Evolutionary conservation across 2,797 vertebrate species (phyloP).

Genomic region (Ptychadena robeensis): DNA sequence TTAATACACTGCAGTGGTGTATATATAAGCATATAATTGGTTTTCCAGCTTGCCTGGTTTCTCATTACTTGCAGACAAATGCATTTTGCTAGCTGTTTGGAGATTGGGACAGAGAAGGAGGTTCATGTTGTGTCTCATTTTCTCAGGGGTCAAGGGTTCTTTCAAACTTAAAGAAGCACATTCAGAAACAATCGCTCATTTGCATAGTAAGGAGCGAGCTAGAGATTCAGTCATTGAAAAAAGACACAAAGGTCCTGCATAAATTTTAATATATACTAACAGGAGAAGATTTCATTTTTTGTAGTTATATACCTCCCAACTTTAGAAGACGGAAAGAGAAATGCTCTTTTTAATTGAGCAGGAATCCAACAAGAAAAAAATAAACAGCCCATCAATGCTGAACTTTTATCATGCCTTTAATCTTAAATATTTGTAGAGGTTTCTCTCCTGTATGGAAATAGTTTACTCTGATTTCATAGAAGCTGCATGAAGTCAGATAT

Average conservation of each 20-base stretch:
- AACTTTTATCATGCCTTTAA: too few species aligned
- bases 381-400: too few species aligned
- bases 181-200: constrained; percentile 37
- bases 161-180: constrained; percentile 34
- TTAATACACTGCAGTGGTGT: constrained; percentile 50
- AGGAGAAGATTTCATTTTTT: too few species aligned
- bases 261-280: not conserved
- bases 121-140: constrained; percentile 42
- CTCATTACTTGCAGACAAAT: constrained; percentile 59
- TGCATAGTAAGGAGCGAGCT: constrained; percentile 1
- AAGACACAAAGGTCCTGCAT: not conserved
- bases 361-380: too few species aligned
- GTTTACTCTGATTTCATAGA: too few species aligned
- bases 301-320: not conserved
- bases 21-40: constrained; percentile 54
- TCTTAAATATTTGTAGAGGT: too few species aligned
- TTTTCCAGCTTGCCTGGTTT: constrained; percentile 49
- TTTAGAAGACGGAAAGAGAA: not conserved
- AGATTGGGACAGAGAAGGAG: constrained; percentile 23
- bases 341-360: not conserved
- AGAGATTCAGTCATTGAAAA: not conserved
- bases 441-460: too few species aligned
- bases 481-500: too few species aligned
- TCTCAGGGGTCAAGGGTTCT: constrained; percentile 46
- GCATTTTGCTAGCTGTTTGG: constrained; percentile 37